Evolutionary conservation across 2,797 vertebrate genomes (phyloP), one percentile per base, ranked within the genome.

Genomic region (Buphagus erythrorhynchus): DNA sequence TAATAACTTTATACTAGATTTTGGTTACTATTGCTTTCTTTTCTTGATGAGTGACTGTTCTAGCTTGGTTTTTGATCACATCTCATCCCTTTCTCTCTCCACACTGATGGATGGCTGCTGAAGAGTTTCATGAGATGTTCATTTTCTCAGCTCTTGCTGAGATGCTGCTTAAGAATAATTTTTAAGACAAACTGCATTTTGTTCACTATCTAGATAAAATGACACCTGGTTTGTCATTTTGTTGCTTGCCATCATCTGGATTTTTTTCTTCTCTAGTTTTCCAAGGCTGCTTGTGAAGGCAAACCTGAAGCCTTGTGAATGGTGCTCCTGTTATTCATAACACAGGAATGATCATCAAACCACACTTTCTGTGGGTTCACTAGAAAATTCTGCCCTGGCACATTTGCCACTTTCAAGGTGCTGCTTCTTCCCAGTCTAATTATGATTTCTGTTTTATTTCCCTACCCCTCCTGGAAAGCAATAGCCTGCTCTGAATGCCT

Each of bases 391-490:
- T 89, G 29, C 45, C 16, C 6, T 25, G 52, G 26, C 22, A 1
- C 29, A 21, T 81, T 74, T 76, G 36, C 67, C 1, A 3, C 31
- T 55, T 90, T 62, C 6, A 48, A 75, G 48, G 71, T 84, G 48
- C 69, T 90, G 55, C 61, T 84, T 29, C 69, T 79, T 76, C 17
- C 12, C 26, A 40, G 67, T 49, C 73, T 90, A 76, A 59, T 71
- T 42, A 71, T 69, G 67, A 20, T 73, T 90, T 88, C 42, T 75
- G 7, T 69, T 90, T 88, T 67, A 43, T 85, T 76, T 79, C 40
- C 55, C 38, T 81, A 16, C 31, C 31, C 2, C 4, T 68, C 20
- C 73, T 94, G 91, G 66, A 68, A 93, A 84, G 69, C 66, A 84
- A 33, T 58, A 63, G 55, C 35, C 59, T 31, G 59, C 54, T 91